Base-by-base conservation (phyloP, 1,140 invertebrate species). In the Scaptomyza pallida region DNA sequence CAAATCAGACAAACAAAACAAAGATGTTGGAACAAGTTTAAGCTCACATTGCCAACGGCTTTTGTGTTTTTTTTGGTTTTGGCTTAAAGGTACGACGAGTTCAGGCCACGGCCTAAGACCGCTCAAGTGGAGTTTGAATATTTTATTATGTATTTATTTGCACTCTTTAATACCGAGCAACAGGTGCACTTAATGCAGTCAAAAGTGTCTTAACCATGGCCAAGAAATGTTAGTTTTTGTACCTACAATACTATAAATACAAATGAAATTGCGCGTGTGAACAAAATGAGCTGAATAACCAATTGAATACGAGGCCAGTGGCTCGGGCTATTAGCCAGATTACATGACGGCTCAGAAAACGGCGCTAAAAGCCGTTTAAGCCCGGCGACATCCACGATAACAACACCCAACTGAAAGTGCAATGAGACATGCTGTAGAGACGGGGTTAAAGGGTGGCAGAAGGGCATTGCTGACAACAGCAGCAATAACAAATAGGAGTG, bases 301-400 rank as follows among this genome's bases (percentile, higher is more conserved):
- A 51, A 21, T 61, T 40, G 33, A n/a, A 37, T 37, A 8, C 41
- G 55, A 8, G 63, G 52, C 61, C 68, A 68, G 51, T 47, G 69
- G 57, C 64, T 60, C 41, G 71, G 76, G 60, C 81, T 74, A 86
- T 85, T 85, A 85, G 86, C 54, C 72, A 80, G 80, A 86, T 85
- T 85, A 80, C 77, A 86, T 56, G 75, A 43, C 64, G 67, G 75
- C 77, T 80, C 67, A 76, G 68, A 76, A 77, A 79, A 67, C 72
- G 68, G 72, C 79, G 43, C 81, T 79, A 70, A 86, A 72, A 85
- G 69, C 61, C 77, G 80, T 74, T 85, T 86, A 86, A 85, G 62
- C 81, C 56, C 61, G 62, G 44, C 72, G 59, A 76, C 55, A 81
- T 44, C 50, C 41, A 44, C 78, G 78, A 82, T 70, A 83, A 82